A percentile compares a stretch with the other conserved stretches of the same genome.
Evolutionary conservation across 2,888 invertebrate species (phyloP).

Genomic region (Rhopalosiphum nymphaeae): DNA sequence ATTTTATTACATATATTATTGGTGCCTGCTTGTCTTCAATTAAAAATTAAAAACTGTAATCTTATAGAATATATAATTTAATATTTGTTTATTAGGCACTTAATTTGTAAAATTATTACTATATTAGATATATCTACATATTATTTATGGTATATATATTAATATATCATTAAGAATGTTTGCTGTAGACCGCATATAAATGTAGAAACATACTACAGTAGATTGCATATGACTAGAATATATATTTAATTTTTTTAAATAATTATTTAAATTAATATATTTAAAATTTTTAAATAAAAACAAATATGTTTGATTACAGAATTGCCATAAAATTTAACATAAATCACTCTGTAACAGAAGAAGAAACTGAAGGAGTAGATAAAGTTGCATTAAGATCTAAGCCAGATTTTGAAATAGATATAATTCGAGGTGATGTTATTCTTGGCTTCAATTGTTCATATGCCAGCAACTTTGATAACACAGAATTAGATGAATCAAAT

Average conservation of each 20-base stretch:
- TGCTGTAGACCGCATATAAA: too few species aligned
- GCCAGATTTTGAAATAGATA: constrained; percentile 91
- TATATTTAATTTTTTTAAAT: neutral
- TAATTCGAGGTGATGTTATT: constrained; percentile 82
- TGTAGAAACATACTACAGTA: neutral
- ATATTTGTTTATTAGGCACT: neutral
- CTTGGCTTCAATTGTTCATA: constrained; percentile 89
- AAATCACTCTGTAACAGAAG: constrained; percentile 91
- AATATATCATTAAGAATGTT: neutral
- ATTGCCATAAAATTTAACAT: constrained; percentile 89
- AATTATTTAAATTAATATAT: neutral
- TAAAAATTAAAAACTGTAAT: neutral
- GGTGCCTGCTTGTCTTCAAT: neutral
- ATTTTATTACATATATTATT: neutral
- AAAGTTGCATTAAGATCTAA: constrained; percentile 83
- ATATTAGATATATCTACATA: neutral
- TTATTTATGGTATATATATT: neutral
- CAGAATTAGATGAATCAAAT: constrained; percentile 74
- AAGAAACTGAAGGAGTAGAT: constrained; percentile 77
- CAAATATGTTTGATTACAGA: constrained; percentile 70
- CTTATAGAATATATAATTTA: neutral
- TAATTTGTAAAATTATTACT: neutral
- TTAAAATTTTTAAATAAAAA: neutral
- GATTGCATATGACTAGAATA: neutral
- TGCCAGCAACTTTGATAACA: constrained; percentile 68